Evolutionary conservation across 2,113 vertebrate genomes (phyloP).

Genomic region (Clarias gariepinus): DNA sequence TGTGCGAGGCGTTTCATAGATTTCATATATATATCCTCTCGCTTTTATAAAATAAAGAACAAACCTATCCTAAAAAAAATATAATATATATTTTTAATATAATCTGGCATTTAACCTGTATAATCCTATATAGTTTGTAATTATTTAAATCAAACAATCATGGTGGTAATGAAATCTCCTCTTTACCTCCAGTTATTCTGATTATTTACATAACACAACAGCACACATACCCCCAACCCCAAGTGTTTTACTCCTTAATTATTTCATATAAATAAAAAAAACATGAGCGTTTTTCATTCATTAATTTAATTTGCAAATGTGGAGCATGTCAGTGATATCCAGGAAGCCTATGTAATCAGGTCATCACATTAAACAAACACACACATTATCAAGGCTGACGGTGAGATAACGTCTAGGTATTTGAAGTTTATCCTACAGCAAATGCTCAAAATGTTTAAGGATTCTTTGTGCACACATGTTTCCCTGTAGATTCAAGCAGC

Average conservation of each 20-base stretch:
- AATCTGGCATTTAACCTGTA: too few relatives aligned
- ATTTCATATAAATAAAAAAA: neutral
- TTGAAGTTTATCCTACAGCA: neutral
- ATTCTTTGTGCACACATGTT: conserved; percentile 18
- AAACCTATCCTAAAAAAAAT: too few relatives aligned
- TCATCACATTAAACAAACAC: conserved; percentile 8
- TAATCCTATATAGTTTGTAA: too few relatives aligned
- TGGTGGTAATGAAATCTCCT: neutral
- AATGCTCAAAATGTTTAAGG: neutral
- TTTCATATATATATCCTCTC: too few relatives aligned
- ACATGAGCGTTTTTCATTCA: neutral
- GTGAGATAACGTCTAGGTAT: neutral
- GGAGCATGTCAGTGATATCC: neutral
- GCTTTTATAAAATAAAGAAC: too few relatives aligned
- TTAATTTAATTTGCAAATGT: neutral
- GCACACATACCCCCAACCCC: neutral
- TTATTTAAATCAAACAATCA: neutral
- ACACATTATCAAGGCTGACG: neutral
- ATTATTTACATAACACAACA: neutral
- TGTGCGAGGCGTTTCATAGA: too few relatives aligned
- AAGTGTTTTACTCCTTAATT: neutral
- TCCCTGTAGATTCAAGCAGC: neutral
- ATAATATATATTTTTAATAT: too few relatives aligned
- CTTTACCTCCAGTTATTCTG: neutral
- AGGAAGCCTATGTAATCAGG: conserved; percentile 1